phyloP scores from a whole-genome alignment of 92 coral and sea anemone species.

The Epizoanthus ramosus region DNA sequence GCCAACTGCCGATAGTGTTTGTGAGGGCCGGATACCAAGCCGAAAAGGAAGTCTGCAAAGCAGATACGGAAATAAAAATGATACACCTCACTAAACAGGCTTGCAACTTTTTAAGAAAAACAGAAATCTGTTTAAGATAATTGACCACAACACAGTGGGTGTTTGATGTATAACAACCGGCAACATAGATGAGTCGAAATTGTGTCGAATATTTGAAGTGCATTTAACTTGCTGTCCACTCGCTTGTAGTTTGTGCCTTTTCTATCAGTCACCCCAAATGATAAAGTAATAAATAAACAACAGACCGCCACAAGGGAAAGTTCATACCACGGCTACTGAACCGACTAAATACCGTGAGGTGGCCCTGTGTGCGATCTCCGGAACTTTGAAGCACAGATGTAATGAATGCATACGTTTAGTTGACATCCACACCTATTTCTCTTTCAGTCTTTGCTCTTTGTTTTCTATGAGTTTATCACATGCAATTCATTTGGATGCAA shows the following conservation, averaged over 20 bases:
- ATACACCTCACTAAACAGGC: constrained; percentile 10
- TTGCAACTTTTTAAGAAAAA: constrained; percentile 2
- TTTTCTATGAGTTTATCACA: too few species aligned
- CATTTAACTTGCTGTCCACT: background rate
- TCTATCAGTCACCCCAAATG: background rate
- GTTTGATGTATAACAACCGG: constrained; percentile 3
- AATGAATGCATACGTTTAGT: background rate
- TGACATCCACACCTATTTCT: background rate
- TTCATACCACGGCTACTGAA: background rate
- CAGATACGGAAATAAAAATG: constrained; percentile 33
- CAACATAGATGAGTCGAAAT: constrained; percentile 4
- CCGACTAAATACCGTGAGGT: background rate
- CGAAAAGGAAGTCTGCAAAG: constrained; percentile 22
- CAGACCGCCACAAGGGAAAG: background rate
- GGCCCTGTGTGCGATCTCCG: too few species aligned
- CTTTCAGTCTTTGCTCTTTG: too few species aligned
- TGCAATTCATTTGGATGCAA: too few species aligned
- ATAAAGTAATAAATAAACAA: background rate
- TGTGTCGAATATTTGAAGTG: background rate
- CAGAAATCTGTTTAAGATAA: constrained; percentile 45
- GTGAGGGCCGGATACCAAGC: constrained; percentile 9
- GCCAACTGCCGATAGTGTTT: background rate
- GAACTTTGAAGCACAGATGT: background rate
- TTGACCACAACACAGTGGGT: constrained; percentile 30
- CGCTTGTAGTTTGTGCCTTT: background rate